Evolutionary conservation across 2,113 vertebrate genomes (phyloP).

Genomic region (Trinectes maculatus): DNA sequence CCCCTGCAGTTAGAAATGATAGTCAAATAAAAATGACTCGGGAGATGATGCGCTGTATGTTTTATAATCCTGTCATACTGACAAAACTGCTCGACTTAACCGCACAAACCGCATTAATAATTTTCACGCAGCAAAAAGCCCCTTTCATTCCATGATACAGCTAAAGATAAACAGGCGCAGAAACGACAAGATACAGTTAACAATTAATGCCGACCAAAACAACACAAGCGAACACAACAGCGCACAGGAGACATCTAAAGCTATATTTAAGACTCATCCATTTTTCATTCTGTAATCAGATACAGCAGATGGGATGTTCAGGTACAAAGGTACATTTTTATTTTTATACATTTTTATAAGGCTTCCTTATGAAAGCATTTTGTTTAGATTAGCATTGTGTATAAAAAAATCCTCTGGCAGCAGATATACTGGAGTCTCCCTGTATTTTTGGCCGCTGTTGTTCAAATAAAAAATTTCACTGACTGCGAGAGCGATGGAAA

Average conservation of each 20-base stretch:
- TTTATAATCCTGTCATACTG: too few relatives aligned
- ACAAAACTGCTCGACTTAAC: not conserved
- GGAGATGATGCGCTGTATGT: not conserved
- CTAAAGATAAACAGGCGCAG: constrained; percentile 28
- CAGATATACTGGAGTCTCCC: not conserved
- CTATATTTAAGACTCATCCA: constrained; percentile 16
- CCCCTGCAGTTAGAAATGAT: constrained; percentile 79
- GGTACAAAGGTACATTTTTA: too few relatives aligned
- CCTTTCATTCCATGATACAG: not conserved
- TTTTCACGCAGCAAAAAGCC: constrained; percentile 10
- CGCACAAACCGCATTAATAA: not conserved
- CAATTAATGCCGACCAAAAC: constrained; percentile 15
- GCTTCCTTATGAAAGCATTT: not conserved
- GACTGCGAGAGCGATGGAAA: not conserved
- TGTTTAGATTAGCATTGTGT: not conserved
- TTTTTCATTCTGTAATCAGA: constrained; percentile 40
- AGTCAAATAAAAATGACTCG: constrained; percentile 11
- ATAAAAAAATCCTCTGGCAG: not conserved
- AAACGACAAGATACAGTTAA: constrained; percentile 24
- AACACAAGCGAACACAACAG: not conserved
- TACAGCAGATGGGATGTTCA: constrained; percentile 1
- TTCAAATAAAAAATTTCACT: not conserved
- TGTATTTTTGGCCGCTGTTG: not conserved
- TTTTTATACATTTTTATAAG: not conserved
- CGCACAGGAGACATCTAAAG: constrained; percentile 4